Conservation (phyloP, 2,113 vertebrate species). For the Apeltes quadracus region DNA sequence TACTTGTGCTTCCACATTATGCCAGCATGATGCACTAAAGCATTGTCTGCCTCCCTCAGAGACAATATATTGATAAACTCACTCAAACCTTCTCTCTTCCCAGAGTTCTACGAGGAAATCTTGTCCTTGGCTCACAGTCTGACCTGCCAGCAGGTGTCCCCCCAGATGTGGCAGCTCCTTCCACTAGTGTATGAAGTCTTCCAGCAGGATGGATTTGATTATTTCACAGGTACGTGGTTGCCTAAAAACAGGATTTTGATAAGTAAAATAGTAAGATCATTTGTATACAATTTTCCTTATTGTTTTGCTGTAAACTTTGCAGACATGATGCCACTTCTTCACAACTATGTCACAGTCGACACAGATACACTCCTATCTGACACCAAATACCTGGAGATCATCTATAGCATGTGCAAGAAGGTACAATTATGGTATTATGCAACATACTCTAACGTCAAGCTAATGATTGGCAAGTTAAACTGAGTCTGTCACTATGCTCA, state of each 20-base stretch:
- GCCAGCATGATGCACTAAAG: neutral
- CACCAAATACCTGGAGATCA: constrained; percentile 98
- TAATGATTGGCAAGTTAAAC: neutral
- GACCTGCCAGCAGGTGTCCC: constrained; percentile 97
- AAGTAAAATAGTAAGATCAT: neutral
- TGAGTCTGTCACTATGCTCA: constrained; percentile 53
- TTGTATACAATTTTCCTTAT: neutral
- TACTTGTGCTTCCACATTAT: constrained; percentile 38
- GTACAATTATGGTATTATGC: constrained; percentile 69
- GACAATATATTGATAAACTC: neutral
- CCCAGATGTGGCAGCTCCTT: constrained; percentile 99
- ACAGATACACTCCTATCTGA: constrained; percentile 96
- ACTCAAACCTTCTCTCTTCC: neutral
- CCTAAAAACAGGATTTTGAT: neutral
- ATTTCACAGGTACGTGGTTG: constrained; percentile 80
- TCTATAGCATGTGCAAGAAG: constrained; percentile 99
- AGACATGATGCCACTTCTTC: constrained; percentile 99
- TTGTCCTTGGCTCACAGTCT: constrained; percentile 97
- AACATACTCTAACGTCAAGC: neutral
- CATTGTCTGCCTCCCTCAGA: neutral
- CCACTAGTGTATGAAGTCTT: constrained; percentile 98
- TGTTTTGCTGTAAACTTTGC: constrained; percentile 35
- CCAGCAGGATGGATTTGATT: constrained; percentile 98
- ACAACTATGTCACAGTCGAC: constrained; percentile 98
- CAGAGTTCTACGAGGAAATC: constrained; percentile 99